Percentiles rank a stretch among this genome's conserved stretches.
phyloP scores from a whole-genome alignment of 2,888 invertebrate species.

The Leptinotarsa haldemani region DNA sequence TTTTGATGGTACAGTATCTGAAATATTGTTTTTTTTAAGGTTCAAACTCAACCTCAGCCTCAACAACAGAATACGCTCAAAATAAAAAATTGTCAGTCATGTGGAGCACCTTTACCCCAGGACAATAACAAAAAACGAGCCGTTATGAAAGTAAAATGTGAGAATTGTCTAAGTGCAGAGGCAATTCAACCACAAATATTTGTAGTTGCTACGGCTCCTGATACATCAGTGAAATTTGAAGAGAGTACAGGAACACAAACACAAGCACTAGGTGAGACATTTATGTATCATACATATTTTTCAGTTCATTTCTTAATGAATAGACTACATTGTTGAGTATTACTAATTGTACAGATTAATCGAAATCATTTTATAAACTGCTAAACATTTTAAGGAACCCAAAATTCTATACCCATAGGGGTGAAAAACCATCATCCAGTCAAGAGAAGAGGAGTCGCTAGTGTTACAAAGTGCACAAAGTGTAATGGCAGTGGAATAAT shows the following conservation, averaged over 20 bases:
- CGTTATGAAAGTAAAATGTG: conserved; percentile 66
- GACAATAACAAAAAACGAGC: conserved; percentile 65
- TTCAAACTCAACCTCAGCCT: conserved; percentile 49
- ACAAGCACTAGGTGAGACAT: conserved; percentile 52
- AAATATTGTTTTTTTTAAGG: background rate
- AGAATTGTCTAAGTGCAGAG: conserved; percentile 65
- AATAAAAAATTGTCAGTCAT: conserved; percentile 65
- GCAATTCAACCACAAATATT: conserved; percentile 70
- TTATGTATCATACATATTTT: background rate
- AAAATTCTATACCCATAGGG: conserved; percentile 68
- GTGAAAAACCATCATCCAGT: conserved; percentile 76
- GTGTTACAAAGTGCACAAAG: conserved; percentile 88
- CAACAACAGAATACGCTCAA: conserved; percentile 62
- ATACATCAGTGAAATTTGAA: conserved; percentile 61
- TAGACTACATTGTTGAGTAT: background rate
- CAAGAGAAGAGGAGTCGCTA: conserved; percentile 83
- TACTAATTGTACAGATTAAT: background rate
- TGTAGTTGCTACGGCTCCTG: conserved; percentile 70
- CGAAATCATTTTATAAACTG: conserved; percentile 3
- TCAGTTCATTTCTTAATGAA: too few species aligned
- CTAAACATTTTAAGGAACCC: conserved; percentile 61
- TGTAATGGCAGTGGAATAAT: conserved; percentile 91
- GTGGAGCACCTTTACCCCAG: conserved; percentile 64
- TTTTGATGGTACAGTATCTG: too few species aligned
- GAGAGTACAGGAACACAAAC: conserved; percentile 62